phyloP scores from a whole-genome alignment of 2,797 vertebrate genomes.

The Sebastes diploproa region DNA sequence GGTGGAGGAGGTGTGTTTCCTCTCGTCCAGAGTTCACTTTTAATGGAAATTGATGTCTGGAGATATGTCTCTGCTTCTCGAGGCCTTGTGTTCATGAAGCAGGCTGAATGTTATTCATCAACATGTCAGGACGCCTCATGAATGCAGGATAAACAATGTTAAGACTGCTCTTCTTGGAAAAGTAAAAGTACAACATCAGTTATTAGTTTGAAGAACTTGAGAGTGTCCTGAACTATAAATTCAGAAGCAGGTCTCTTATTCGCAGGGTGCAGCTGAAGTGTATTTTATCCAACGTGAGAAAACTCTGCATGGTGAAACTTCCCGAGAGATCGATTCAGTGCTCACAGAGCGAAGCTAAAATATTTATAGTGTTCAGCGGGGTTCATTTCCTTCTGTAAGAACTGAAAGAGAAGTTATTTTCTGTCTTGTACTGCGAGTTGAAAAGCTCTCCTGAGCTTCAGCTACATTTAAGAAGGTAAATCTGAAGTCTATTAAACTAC shows the following conservation, averaged over 20 bases:
- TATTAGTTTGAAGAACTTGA: background rate
- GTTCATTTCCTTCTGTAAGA: background rate
- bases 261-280: background rate
- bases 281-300: background rate
- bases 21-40: background rate
- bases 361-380: conserved; percentile 26
- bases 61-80: background rate
- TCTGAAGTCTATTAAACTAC: background rate
- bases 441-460: background rate
- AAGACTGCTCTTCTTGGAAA: background rate
- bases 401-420: background rate
- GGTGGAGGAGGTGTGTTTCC: background rate
- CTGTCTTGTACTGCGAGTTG: background rate
- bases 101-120: background rate
- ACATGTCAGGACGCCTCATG: background rate
- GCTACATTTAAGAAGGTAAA: background rate
- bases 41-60: background rate
- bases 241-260: conserved; percentile 4
- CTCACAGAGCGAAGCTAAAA: conserved; percentile 31
- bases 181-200: background rate
- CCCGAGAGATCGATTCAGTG: conserved; percentile 13
- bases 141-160: background rate
- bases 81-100: background rate
- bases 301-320: background rate
- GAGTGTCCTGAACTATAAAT: background rate